Percentiles rank a stretch among this genome's conserved stretches.
Conservation (phyloP, 2,797 vertebrate species). For the Myoxocephalus aenaeus region DNA sequence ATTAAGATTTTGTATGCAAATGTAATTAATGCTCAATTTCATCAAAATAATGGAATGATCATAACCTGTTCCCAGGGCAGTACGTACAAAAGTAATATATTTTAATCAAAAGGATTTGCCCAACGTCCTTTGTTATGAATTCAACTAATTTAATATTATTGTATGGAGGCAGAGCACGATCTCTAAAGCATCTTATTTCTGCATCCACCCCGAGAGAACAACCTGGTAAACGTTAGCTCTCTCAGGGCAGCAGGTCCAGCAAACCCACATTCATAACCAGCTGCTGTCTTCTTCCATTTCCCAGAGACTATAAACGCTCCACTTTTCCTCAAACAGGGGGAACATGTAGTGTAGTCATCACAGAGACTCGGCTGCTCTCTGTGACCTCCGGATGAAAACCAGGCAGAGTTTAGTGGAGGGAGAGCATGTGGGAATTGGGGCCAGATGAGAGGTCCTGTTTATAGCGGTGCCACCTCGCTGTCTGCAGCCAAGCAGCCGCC, state of each 20-base stretch:
- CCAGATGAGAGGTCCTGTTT: constrained; percentile 72
- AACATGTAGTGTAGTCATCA: constrained; percentile 44
- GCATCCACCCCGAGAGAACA: constrained; percentile 19
- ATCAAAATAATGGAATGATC: background rate
- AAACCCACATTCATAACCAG: constrained; percentile 36
- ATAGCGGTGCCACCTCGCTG: constrained; percentile 63
- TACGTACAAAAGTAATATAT: background rate
- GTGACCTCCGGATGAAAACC: constrained; percentile 52
- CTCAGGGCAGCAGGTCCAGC: constrained; percentile 7
- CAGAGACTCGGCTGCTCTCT: constrained; percentile 32
- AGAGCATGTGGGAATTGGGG: constrained; percentile 64
- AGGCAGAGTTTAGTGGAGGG: constrained; percentile 48
- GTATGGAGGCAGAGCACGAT: background rate
- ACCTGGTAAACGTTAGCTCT: constrained; percentile 8
- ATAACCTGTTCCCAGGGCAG: background rate
- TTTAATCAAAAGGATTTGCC: background rate
- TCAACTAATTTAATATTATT: background rate
- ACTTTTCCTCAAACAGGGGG: constrained; percentile 23
- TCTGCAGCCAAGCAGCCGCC: constrained; percentile 68
- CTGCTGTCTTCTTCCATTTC: constrained; percentile 24
- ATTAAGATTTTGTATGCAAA: no score
- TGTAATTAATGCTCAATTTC: background rate
- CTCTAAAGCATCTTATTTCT: constrained; percentile 8
- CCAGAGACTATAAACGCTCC: constrained; percentile 3
- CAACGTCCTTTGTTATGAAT: background rate